Evolutionary conservation across 2,888 invertebrate genomes (phyloP).

Genomic region (Xanthia icteritia): DNA sequence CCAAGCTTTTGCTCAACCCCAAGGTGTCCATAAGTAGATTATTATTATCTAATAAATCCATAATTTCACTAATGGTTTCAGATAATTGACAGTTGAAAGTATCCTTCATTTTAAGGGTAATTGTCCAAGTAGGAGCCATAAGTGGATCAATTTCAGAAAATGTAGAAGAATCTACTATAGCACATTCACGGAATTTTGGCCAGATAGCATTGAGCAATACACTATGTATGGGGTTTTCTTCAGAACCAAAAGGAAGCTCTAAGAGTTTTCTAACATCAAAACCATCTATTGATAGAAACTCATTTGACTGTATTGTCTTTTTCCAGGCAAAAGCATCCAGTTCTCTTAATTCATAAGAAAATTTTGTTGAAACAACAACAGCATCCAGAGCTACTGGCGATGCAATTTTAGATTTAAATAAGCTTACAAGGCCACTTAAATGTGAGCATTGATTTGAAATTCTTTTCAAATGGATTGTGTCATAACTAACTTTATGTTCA

Average conservation of each 20-base stretch:
- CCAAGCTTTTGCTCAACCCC: slow-evolving; percentile 86
- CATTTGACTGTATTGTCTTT: slow-evolving; percentile 86
- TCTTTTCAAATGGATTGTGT: slow-evolving; percentile 96
- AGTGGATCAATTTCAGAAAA: slow-evolving; percentile 97
- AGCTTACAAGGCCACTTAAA: slow-evolving; percentile 94
- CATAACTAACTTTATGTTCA: slow-evolving; percentile 95
- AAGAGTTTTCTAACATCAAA: slow-evolving; percentile 87
- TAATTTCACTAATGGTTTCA: slow-evolving; percentile 93
- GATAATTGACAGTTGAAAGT: slow-evolving; percentile 94
- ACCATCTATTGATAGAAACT: slow-evolving; percentile 87
- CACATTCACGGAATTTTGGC: slow-evolving; percentile 96
- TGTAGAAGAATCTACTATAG: slow-evolving; percentile 96
- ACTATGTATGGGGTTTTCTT: slow-evolving; percentile 94
- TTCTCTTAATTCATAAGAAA: slow-evolving; percentile 93
- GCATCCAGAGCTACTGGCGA: slow-evolving; percentile 91
- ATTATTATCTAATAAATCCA: slow-evolving; percentile 91
- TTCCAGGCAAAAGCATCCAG: slow-evolving; percentile 92
- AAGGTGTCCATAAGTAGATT: slow-evolving; percentile 86
- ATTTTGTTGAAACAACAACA: slow-evolving; percentile 93
- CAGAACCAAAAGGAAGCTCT: slow-evolving; percentile 95
- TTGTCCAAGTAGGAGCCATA: slow-evolving; percentile 94
- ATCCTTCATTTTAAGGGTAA: slow-evolving; percentile 92
- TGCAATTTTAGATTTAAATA: slow-evolving; percentile 97
- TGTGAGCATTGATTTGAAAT: slow-evolving; percentile 95
- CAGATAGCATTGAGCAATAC: slow-evolving; percentile 95